A percentile compares a stretch with the other conserved stretches of the same genome.
Evolutionary conservation across 2,888 invertebrate species (phyloP).

Genomic region (Nowickia ferox): DNA sequence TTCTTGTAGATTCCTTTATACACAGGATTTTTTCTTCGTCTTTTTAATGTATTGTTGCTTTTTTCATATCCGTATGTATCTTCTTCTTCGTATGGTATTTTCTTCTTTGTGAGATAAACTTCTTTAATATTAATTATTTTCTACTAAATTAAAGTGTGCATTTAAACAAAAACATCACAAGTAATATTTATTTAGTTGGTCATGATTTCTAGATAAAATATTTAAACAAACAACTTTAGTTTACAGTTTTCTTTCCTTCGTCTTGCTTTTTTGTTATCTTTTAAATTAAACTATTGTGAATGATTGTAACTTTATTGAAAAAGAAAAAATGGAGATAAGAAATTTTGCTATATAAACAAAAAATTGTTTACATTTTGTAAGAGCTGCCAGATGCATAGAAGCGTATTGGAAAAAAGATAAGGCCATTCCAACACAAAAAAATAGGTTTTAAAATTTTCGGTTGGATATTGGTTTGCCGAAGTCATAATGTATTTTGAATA

Average conservation of each 20-base stretch:
- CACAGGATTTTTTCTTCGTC: slow-evolving; percentile 72
- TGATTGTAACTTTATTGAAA: slow-evolving; percentile 21
- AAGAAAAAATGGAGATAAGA: slow-evolving; percentile 22
- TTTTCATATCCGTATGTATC: slow-evolving; percentile 35
- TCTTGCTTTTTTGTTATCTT: slow-evolving; percentile 52
- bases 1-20: slow-evolving; percentile 71
- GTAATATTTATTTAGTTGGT: not conserved
- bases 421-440: no score
- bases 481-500: no score
- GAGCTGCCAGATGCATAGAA: slow-evolving; percentile 29
- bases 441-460: no score
- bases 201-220: no score
- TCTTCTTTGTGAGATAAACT: slow-evolving; percentile 4
- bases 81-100: slow-evolving; percentile 22
- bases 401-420: no score
- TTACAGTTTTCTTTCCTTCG: slow-evolving; percentile 62
- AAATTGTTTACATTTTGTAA: slow-evolving; percentile 51
- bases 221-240: not conserved
- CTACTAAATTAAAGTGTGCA: not conserved
- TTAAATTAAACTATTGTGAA: slow-evolving; percentile 45
- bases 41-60: slow-evolving; percentile 49
- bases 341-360: slow-evolving; percentile 27
- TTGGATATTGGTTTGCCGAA: no score
- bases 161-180: not conserved
- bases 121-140: not conserved